phyloP scores from a whole-genome alignment of 2,113 vertebrate species.

The Epinephelus cyanopodus region DNA sequence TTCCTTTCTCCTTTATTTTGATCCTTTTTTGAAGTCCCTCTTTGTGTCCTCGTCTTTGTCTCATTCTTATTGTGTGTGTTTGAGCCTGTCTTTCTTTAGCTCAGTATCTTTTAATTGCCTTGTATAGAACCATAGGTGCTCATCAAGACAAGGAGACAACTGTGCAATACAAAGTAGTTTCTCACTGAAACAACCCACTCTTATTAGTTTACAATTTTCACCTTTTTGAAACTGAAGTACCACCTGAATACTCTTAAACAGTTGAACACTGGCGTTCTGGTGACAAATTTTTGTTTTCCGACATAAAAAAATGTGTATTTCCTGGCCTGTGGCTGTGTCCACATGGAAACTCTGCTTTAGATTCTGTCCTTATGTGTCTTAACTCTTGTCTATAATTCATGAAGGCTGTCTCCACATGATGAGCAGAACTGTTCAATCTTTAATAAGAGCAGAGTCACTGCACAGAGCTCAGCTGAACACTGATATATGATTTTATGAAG shows the following conservation, averaged over 20 bases:
- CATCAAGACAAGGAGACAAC: no score
- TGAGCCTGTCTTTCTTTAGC: not conserved
- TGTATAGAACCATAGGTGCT: not conserved
- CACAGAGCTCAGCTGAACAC: not conserved
- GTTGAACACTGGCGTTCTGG: not conserved
- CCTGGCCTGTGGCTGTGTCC: not conserved
- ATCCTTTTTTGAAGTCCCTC: not conserved
- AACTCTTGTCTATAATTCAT: not conserved
- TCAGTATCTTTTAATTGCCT: not conserved
- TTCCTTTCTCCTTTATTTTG: not conserved
- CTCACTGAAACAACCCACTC: not conserved
- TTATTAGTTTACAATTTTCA: not conserved
- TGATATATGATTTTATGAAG: not conserved
- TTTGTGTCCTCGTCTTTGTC: not conserved
- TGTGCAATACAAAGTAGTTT: not conserved
- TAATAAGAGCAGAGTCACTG: no score
- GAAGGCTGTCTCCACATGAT: slow-evolving; percentile 38
- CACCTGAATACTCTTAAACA: not conserved
- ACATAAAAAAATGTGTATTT: not conserved
- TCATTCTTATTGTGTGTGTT: not conserved
- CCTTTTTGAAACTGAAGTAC: not conserved
- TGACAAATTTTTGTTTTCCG: not conserved
- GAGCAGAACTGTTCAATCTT: not conserved
- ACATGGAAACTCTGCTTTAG: not conserved
- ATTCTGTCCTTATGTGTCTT: not conserved